A percentile compares a stretch with the other conserved stretches of the same genome.
These are phyloP conservation scores for Sebastes minor DNA, from an alignment of 2,797 vertebrate genomes.

Conservation along the genomic window DNA sequence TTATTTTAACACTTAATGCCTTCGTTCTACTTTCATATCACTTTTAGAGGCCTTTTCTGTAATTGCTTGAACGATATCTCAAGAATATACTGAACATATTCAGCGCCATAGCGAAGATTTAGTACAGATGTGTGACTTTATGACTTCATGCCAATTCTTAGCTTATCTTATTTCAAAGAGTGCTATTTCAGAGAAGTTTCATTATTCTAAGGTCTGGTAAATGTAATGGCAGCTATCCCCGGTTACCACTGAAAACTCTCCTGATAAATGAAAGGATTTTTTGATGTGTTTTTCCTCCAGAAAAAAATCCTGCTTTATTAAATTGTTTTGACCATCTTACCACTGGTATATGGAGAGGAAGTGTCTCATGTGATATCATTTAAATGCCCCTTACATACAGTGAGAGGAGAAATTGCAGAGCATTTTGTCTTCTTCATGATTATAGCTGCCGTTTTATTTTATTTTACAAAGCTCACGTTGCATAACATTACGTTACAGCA, in stretches of 20 bases:
- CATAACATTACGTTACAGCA: too few species aligned
- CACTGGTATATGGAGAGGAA: background rate
- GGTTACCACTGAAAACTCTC: background rate
- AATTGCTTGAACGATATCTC: constrained; percentile 21
- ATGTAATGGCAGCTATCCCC: background rate
- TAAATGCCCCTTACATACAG: background rate
- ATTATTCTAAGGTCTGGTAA: background rate
- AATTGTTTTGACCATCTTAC: background rate
- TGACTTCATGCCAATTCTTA: background rate
- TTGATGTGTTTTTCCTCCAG: background rate
- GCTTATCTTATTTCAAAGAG: constrained; percentile 19
- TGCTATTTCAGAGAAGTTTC: background rate
- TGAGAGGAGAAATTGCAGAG: background rate
- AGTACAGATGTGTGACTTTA: background rate
- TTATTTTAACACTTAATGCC: constrained; percentile 38
- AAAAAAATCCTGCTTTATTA: background rate
- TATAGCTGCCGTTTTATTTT: too few species aligned
- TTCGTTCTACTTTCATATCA: constrained; percentile 12
- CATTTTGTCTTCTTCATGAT: too few species aligned
- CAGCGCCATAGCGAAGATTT: background rate
- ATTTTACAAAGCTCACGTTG: too few species aligned
- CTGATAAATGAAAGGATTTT: background rate
- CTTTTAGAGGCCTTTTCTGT: constrained; percentile 4
- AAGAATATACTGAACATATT: background rate
- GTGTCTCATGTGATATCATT: background rate